Evolutionary conservation across 2,888 invertebrate genomes (phyloP).

Genomic region (Eristalis intricaria): DNA sequence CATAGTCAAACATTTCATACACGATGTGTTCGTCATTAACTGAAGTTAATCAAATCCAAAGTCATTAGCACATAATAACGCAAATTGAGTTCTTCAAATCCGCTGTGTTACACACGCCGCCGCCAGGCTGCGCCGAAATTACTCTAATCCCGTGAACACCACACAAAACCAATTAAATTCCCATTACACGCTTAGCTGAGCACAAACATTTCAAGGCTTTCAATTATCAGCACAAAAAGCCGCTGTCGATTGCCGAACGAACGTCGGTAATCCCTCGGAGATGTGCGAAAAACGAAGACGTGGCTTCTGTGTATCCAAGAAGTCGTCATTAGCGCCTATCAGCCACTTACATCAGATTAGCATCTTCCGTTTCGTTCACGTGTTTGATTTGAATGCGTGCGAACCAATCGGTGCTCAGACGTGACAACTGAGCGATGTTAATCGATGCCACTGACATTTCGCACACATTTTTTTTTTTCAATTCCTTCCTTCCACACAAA

Average conservation of each 20-base stretch:
- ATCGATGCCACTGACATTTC: neutral
- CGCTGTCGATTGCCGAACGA: neutral
- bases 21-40: neutral
- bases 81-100: conserved; percentile 14
- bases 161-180: conserved; percentile 39
- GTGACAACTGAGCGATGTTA: neutral
- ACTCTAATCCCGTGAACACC: neutral
- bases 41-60: conserved; percentile 19
- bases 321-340: conserved; percentile 12
- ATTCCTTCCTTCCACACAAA: neutral
- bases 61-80: conserved; percentile 28
- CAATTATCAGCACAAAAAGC: conserved; percentile 23
- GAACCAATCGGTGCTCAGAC: neutral
- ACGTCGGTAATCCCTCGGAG: neutral
- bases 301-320: neutral
- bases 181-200: conserved; percentile 34
- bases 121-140: neutral
- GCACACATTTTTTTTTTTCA: neutral
- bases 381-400: conserved; percentile 4
- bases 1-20: neutral
- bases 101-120: neutral
- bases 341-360: conserved; percentile 40
- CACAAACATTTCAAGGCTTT: conserved; percentile 35
- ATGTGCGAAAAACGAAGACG: neutral
- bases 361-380: conserved; percentile 2